Conservation (phyloP, 2,113 vertebrate genomes). For the Neoarius graeffei region DNA sequence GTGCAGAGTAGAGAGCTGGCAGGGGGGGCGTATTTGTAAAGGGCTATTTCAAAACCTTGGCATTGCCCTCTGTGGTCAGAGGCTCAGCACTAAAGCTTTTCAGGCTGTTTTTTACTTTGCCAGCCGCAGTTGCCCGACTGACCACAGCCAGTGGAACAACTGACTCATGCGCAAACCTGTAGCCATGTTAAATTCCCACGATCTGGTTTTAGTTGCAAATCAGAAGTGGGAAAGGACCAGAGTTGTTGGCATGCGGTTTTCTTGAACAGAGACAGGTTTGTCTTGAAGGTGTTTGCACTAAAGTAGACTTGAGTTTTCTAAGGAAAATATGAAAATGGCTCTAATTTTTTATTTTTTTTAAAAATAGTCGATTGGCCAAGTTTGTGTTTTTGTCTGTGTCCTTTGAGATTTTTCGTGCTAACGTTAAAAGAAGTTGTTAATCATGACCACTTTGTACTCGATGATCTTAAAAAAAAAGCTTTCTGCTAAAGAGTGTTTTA, state of each 20-base stretch:
- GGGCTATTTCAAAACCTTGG: constrained; percentile 54
- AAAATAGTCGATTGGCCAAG: not conserved
- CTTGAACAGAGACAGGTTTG: not conserved
- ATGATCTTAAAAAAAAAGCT: not conserved
- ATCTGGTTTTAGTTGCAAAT: constrained; percentile 19
- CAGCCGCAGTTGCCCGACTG: constrained; percentile 34
- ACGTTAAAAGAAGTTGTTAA: no score
- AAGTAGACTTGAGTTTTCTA: not conserved
- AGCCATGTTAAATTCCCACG: not conserved
- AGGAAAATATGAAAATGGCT: not conserved
- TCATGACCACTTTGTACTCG: not conserved
- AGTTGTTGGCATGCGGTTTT: not conserved
- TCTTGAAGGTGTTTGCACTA: constrained; percentile 3
- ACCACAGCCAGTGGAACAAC: constrained; percentile 47
- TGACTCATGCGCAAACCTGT: constrained; percentile 33
- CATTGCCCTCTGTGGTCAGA: constrained; percentile 50
- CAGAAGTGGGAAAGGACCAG: not conserved
- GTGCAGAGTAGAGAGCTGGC: constrained; percentile 19
- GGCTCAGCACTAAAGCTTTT: constrained; percentile 48
- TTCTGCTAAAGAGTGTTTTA: not conserved
- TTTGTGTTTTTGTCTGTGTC: not conserved
- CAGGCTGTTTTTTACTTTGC: constrained; percentile 27
- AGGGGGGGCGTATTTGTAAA: constrained; percentile 42
- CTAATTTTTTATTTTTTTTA: not conserved
- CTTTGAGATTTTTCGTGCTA: not conserved